A percentile compares a stretch with the other conserved stretches of the same genome.
Conservation (phyloP, 2,797 vertebrate species). For the Eleutherodactylus coqui region DNA sequence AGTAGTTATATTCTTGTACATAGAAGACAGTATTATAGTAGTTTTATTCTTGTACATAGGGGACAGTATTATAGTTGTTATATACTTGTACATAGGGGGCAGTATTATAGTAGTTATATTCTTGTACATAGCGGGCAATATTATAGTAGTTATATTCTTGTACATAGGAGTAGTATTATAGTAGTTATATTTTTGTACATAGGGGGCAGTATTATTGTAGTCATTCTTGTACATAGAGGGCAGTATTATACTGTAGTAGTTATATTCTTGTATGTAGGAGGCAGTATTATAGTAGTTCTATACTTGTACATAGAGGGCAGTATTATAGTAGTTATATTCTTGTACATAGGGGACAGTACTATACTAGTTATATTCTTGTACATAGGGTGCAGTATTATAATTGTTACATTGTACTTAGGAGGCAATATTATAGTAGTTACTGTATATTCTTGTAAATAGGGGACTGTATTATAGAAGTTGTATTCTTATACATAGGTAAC, state of each 20-base stretch:
- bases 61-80: neutral
- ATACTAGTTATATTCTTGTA: neutral
- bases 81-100: constrained; percentile 5
- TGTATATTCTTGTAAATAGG: too few relatives aligned
- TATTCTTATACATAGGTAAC: too few relatives aligned
- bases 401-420: neutral
- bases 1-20: constrained; percentile 1
- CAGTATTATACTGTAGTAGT: neutral
- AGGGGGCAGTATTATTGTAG: neutral
- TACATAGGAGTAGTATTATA: neutral
- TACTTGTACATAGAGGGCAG: neutral
- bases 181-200: constrained; percentile 5
- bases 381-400: neutral
- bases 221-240: neutral
- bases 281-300: neutral
- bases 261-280: neutral
- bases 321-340: constrained; percentile 7
- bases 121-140: neutral
- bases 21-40: neutral
- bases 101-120: neutral
- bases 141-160: constrained; percentile 7
- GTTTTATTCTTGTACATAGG: neutral
- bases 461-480: too few relatives aligned
- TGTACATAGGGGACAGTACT: neutral
- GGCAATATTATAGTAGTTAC: neutral